phyloP scores from a whole-genome alignment of 2,888 invertebrate genomes.

The Charanyca ferruginea region DNA sequence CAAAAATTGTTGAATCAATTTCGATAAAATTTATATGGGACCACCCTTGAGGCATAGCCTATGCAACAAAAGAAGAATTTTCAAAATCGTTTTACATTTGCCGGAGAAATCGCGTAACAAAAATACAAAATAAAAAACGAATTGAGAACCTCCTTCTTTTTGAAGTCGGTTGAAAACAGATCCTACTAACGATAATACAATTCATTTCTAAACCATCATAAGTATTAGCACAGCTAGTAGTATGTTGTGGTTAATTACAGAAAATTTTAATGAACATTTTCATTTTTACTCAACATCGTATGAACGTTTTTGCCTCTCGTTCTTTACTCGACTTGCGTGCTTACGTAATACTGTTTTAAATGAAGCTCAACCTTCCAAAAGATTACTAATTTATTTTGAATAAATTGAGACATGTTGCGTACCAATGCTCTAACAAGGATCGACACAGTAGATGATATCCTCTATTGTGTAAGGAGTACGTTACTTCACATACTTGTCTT shows the following conservation, averaged over 20 bases:
- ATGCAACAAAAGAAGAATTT: no score
- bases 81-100: no score
- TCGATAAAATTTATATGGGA: no score
- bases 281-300: neutral
- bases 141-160: no score
- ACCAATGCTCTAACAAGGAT: neutral
- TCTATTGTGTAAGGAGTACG: slow-evolving; percentile 3
- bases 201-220: neutral
- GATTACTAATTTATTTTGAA: neutral
- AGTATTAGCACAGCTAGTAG: slow-evolving; percentile 1
- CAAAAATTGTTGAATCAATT: no score
- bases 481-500: neutral
- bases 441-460: slow-evolving; percentile 6
- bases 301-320: slow-evolving; percentile 1
- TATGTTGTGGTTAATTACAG: neutral
- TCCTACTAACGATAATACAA: no score
- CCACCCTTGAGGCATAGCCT: no score
- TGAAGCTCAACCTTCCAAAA: neutral
- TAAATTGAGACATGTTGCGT: no score
- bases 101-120: no score
- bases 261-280: slow-evolving; percentile 4
- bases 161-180: no score
- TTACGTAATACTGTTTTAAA: neutral
- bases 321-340: neutral
- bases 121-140: no score